Evolutionary conservation across 2,113 vertebrate species (phyloP), one percentile per base, ranked within the genome.

Genomic region (Tenrec ecaudatus): DNA sequence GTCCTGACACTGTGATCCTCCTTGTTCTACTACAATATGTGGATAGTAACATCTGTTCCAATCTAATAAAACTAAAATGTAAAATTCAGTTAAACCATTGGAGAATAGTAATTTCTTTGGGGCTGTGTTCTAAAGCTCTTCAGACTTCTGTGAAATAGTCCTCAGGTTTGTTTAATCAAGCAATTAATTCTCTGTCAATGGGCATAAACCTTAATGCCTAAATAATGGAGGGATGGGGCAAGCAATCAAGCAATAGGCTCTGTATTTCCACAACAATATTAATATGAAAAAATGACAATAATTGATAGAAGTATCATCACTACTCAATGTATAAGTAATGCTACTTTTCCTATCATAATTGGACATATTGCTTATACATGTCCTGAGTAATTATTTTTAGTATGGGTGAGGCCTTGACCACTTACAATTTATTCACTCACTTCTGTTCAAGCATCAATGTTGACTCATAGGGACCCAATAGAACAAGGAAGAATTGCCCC

Each of bases 91-190:
- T 75, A 88, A 89, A 29, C 76, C n/a, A 43, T 19, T 68, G 40
- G 11, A 86, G 77, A 80, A 75, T 82, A 57, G 71, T 38, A 7
- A 53, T 91, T 91, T 93, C 25, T 80, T 82, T 68, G 40, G 31
- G 6, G 73, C 23, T 9, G 1, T 20, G 9, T 80, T 69, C 22
- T 90, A 78, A 71, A 93, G 5, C 4, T 77, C 57, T 33, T 33
- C 4, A 58, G 23, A 10, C 14, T 58, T 16, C 0, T 38, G 43
- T 5, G 62, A 58, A 1, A n/a, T 40, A 27, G 78, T 66, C 25
- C 6, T 40, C 25, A 87, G 40, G 4, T 25, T 75, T 4, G 29
- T 16, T 5, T 68, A 7, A 3, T 47, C 73, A 29, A 88, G 11
- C 0, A 47, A 36, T 23, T 89, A 7, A 77, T 76, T 94, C 15